Conservation (phyloP, 2,888 invertebrate genomes). For the Drosophila koepferae region DNA sequence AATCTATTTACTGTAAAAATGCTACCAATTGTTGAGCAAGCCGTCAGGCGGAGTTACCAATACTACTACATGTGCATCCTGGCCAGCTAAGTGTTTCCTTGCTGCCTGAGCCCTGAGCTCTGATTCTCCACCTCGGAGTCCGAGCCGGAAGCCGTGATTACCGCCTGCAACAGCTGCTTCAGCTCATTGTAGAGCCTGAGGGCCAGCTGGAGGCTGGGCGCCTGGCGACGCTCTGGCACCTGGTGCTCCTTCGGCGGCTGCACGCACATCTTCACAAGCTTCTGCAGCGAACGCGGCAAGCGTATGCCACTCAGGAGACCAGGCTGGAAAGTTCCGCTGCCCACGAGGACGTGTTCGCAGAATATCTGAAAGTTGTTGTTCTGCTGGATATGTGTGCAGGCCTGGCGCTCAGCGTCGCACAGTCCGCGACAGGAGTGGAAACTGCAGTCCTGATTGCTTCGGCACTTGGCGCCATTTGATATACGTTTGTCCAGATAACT, state of each 20-base stretch:
- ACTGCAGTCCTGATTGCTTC: slow-evolving; percentile 76
- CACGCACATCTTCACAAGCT: slow-evolving; percentile 79
- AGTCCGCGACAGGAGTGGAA: slow-evolving; percentile 81
- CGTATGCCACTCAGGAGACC: slow-evolving; percentile 81
- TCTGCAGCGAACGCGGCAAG: slow-evolving; percentile 72
- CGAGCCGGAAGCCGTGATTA: slow-evolving; percentile 59
- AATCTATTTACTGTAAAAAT: slow-evolving; percentile 67
- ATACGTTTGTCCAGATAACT: slow-evolving; percentile 82
- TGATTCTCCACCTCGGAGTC: slow-evolving; percentile 47
- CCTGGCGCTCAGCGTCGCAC: slow-evolving; percentile 76
- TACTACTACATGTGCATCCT: slow-evolving; percentile 21
- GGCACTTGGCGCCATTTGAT: slow-evolving; percentile 78
- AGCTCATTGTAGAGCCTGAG: slow-evolving; percentile 83
- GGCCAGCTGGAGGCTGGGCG: slow-evolving; percentile 81
- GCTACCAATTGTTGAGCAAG: slow-evolving; percentile 58
- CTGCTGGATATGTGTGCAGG: slow-evolving; percentile 81
- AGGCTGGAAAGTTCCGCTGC: slow-evolving; percentile 80
- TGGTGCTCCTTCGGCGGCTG: slow-evolving; percentile 79
- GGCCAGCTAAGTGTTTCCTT: slow-evolving; percentile 23
- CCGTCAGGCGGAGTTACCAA: slow-evolving; percentile 18
- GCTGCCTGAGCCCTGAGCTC: slow-evolving; percentile 28
- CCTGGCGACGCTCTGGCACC: slow-evolving; percentile 69
- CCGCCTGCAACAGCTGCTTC: slow-evolving; percentile 78
- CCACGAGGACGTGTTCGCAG: slow-evolving; percentile 81
- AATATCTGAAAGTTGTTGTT: slow-evolving; percentile 84